A percentile compares a stretch with the other conserved stretches of the same genome.
These are phyloP conservation scores for Nicator chloris DNA, from an alignment of 2,113 vertebrate species.

Conservation along the genomic window DNA sequence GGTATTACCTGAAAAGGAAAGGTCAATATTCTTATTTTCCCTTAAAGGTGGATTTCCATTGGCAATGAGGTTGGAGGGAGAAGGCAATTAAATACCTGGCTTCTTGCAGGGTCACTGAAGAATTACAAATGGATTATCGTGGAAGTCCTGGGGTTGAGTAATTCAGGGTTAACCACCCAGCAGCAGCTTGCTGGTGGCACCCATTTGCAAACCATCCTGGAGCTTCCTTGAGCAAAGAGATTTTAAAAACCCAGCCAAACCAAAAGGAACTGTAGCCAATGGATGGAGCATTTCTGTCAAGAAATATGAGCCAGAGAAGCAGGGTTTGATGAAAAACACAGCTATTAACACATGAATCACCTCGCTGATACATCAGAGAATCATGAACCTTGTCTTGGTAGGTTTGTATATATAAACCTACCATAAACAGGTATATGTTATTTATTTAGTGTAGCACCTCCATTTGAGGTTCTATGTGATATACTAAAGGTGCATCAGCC, in stretches of 20 bases:
- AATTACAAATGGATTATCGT: background rate
- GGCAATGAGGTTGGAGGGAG: background rate
- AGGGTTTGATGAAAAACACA: background rate
- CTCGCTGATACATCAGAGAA: background rate
- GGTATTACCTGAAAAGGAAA: background rate
- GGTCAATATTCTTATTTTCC: background rate
- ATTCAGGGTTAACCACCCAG: background rate
- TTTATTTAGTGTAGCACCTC: background rate
- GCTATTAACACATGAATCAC: background rate
- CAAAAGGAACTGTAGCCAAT: background rate
- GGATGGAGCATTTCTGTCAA: background rate
- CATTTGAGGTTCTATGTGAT: background rate
- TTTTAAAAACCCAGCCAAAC: background rate
- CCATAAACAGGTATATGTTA: too few species aligned
- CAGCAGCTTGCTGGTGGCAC: background rate
- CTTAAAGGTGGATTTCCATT: background rate
- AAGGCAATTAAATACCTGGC: background rate
- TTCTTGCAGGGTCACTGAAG: background rate
- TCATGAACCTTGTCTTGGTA: background rate
- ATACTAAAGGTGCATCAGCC: fast-evolving
- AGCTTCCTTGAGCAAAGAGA: background rate
- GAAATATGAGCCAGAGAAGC: background rate
- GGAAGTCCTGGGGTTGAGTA: background rate
- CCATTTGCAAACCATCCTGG: background rate
- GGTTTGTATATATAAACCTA: background rate